These are phyloP conservation scores for Notiomystis cincta DNA, from an alignment of 2,113 vertebrate genomes.

Conservation along the genomic window DNA sequence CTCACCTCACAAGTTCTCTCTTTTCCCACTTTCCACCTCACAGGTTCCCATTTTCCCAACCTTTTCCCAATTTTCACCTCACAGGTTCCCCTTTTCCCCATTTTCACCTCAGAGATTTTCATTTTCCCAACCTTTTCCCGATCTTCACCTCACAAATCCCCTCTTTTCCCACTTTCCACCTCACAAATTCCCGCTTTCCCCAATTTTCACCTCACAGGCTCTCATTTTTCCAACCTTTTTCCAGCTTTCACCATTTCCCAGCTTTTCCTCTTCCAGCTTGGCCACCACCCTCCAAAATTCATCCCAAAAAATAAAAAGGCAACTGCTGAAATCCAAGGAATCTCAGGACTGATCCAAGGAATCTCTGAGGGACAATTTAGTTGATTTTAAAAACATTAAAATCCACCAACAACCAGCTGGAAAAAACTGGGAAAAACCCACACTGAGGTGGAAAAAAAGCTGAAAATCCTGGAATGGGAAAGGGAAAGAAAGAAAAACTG, in stretches of 20 bases:
- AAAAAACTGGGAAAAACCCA: not conserved
- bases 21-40: not conserved
- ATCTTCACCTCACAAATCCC: fast-evolving
- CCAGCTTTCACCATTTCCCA: not conserved
- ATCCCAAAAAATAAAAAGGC: not conserved
- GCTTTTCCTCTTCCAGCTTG: not conserved
- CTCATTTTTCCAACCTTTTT: not conserved
- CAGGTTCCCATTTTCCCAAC: not conserved
- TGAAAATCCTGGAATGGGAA: not conserved
- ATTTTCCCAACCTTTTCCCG: not conserved
- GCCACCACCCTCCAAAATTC: not conserved
- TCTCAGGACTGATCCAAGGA: too few relatives aligned
- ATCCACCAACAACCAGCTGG: not conserved
- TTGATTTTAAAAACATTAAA: not conserved
- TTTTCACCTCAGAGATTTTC: not conserved
- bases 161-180: too few relatives aligned
- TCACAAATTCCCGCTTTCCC: too few relatives aligned
- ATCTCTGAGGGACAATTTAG: not conserved
- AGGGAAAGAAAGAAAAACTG: not conserved
- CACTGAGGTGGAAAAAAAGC: not conserved
- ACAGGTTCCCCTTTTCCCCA: fast-evolving
- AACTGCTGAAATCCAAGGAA: not conserved
- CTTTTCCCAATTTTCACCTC: not conserved
- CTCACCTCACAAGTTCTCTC: too few relatives aligned
- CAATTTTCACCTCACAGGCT: too few relatives aligned